A percentile compares a stretch with the other conserved stretches of the same genome.
Conservation (phyloP, 2,888 invertebrate species). For the Tenthredo livida region DNA sequence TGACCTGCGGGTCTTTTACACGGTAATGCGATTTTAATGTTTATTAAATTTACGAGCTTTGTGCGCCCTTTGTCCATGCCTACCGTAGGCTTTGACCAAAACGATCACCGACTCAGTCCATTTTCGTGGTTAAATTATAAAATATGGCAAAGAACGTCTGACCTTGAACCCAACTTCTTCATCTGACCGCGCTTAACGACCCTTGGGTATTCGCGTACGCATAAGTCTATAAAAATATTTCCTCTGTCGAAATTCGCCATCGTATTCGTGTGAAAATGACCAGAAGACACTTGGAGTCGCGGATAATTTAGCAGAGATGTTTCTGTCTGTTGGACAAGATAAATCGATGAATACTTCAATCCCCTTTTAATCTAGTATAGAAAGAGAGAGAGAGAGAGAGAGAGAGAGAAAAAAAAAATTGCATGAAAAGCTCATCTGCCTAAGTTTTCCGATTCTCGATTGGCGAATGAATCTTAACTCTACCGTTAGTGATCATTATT, state of each 20-base stretch:
- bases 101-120: constrained; percentile 43
- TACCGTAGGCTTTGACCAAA: constrained; percentile 16
- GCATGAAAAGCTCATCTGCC: neutral
- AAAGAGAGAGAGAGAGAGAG: too few relatives aligned
- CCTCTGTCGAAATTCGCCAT: neutral
- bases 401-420: neutral
- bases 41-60: constrained; percentile 53
- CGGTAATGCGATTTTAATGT: constrained; percentile 63
- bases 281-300: neutral
- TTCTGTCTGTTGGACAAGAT: neutral
- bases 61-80: constrained; percentile 22
- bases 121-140: constrained; percentile 48
- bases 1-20: constrained; percentile 60
- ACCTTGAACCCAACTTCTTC: constrained; percentile 43
- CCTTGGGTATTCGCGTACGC: neutral
- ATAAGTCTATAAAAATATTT: neutral
- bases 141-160: constrained; percentile 39
- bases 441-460: neutral
- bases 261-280: neutral
- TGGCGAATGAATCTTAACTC: constrained; percentile 24
- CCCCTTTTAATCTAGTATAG: too few relatives aligned
- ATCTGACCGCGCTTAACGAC: constrained; percentile 14
- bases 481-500: neutral
- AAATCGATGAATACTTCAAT: neutral
- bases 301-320: neutral